Conservation (phyloP, 2,888 invertebrate species). For the Epistrophe grossulariae region DNA sequence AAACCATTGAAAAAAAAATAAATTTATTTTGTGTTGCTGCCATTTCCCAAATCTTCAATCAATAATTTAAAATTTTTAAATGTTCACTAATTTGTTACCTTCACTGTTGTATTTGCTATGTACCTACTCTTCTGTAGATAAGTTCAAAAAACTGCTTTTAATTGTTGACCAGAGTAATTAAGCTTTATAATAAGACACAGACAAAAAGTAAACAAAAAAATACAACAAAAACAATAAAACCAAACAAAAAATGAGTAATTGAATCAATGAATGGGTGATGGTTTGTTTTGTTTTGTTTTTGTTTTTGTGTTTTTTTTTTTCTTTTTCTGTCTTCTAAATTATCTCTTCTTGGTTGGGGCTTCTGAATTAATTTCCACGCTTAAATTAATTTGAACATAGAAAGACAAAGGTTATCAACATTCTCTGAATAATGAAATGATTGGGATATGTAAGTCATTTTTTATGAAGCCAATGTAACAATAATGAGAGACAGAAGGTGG, state of each 20-base stretch:
- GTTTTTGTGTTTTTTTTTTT: neutral
- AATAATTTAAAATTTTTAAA: neutral
- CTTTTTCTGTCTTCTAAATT: neutral
- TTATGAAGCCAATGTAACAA: neutral
- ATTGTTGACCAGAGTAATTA: neutral
- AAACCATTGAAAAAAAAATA: too few relatives aligned
- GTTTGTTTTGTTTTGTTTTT: conserved; percentile 19
- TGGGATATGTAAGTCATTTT: neutral
- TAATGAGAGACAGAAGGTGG: neutral
- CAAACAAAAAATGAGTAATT: conserved; percentile 56
- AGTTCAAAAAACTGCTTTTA: neutral
- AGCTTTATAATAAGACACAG: neutral
- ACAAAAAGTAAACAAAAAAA: too few relatives aligned
- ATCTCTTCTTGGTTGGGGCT: conserved; percentile 25
- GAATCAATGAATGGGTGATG: conserved; percentile 63
- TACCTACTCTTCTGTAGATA: conserved; percentile 3
- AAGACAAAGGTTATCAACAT: conserved; percentile 62
- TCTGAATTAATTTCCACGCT: conserved; percentile 65
- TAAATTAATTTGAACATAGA: conserved; percentile 57
- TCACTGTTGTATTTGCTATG: neutral
- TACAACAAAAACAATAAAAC: neutral
- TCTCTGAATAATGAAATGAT: conserved; percentile 3
- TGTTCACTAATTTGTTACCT: neutral
- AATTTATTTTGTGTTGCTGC: too few relatives aligned
- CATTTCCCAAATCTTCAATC: neutral